These are phyloP conservation scores for Pagrus major DNA, from an alignment of 2,113 vertebrate species.

Conservation along the genomic window DNA sequence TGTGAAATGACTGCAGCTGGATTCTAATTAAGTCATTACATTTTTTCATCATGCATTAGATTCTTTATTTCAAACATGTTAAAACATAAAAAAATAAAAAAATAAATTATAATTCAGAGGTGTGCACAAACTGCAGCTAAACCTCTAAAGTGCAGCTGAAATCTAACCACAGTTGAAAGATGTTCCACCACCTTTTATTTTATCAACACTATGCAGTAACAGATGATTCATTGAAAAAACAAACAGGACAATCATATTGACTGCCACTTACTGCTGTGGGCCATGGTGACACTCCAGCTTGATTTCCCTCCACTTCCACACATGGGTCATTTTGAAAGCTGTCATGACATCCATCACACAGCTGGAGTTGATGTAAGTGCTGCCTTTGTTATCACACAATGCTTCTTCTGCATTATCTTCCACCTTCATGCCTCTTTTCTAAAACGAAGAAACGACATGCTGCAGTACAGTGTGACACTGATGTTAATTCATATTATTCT, in stretches of 20 bases:
- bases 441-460: too few species aligned
- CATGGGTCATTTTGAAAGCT: not conserved
- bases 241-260: not conserved
- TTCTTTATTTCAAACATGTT: too few species aligned
- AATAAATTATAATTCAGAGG: too few species aligned
- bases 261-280: not conserved
- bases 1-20: slow-evolving; percentile 13
- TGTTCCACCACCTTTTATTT: not conserved
- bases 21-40: not conserved
- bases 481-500: too few species aligned
- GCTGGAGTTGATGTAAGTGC: slow-evolving; percentile 95
- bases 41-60: not conserved
- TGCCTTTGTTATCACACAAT: not conserved
- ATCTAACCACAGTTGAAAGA: not conserved
- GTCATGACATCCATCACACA: not conserved
- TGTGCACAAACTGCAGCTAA: not conserved
- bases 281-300: slow-evolving; percentile 30
- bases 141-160: not conserved
- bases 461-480: too few species aligned
- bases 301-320: not conserved
- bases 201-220: not conserved
- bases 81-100: too few species aligned
- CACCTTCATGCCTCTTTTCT: too few species aligned
- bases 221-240: not conserved
- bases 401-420: not conserved